phyloP scores from a whole-genome alignment of 2,113 vertebrate species.

The Piaya cayana region DNA sequence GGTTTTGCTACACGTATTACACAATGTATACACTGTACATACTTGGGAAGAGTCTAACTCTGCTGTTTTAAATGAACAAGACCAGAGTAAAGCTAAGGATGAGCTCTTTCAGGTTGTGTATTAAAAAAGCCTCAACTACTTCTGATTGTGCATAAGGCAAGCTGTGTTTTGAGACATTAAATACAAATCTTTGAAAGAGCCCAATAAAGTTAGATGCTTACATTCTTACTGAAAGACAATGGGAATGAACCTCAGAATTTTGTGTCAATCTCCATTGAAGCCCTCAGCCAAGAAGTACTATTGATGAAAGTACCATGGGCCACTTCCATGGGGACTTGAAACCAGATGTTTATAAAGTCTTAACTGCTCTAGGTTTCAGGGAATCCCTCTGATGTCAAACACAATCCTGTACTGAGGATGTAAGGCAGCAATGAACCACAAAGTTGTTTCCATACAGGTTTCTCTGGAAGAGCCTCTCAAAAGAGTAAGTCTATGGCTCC shows the following conservation, averaged over 20 bases:
- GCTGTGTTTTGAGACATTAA: not conserved
- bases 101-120: not conserved
- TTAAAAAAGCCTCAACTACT: not conserved
- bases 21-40: not conserved
- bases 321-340: not conserved
- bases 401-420: not conserved
- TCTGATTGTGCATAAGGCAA: slow-evolving; percentile 17
- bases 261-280: not conserved
- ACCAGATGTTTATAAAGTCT: not conserved
- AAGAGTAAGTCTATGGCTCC: not conserved
- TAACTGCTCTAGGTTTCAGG: not conserved
- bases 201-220: not conserved
- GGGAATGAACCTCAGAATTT: not conserved
- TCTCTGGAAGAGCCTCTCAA: not conserved
- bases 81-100: slow-evolving; percentile 5
- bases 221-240: not conserved
- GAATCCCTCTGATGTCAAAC: not conserved
- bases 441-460: not conserved
- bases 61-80: slow-evolving; percentile 35
- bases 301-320: not conserved
- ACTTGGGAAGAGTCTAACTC: not conserved
- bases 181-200: not conserved
- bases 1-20: slow-evolving; percentile 26
- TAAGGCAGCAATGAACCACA: not conserved
- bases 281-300: not conserved